Percentiles rank a stretch among this genome's conserved stretches.
Conservation (phyloP, 2,888 invertebrate genomes). For the Leptura quadrifasciata region DNA sequence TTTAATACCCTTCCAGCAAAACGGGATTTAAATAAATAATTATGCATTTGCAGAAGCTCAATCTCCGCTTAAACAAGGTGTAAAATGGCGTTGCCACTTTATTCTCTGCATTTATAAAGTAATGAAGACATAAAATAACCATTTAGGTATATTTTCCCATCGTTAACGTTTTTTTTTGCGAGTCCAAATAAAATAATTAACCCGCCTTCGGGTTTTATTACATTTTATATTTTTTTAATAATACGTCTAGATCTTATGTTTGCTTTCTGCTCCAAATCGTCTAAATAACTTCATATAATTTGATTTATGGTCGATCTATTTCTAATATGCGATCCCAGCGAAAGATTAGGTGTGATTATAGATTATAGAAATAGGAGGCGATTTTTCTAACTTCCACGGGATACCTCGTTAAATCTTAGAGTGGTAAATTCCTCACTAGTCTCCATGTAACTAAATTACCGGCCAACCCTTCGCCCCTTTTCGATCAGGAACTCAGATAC, state of each 20-base stretch:
- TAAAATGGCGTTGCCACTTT: constrained; percentile 12
- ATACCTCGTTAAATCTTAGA: constrained; percentile 47
- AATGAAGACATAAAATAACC: constrained; percentile 26
- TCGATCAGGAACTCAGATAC: constrained; percentile 51
- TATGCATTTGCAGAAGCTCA: constrained; percentile 18
- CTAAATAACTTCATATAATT: constrained; percentile 51
- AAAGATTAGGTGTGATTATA: constrained; percentile 49
- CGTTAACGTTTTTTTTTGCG: constrained; percentile 27
- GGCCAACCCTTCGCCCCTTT: constrained; percentile 49
- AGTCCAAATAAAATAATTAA: constrained; percentile 22
- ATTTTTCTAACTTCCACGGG: constrained; percentile 28
- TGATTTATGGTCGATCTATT: constrained; percentile 53
- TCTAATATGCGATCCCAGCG: constrained; percentile 50
- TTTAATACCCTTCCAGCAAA: constrained; percentile 4
- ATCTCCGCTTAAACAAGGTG: constrained; percentile 18
- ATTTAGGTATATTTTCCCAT: constrained; percentile 29
- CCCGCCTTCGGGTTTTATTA: constrained; percentile 29
- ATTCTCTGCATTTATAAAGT: constrained; percentile 18
- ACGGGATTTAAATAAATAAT: constrained; percentile 13
- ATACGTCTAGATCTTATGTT: constrained; percentile 43
- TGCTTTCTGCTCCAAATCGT: constrained; percentile 42
- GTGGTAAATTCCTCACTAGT: constrained; percentile 51
- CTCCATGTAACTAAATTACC: constrained; percentile 50
- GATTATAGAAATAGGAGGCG: constrained; percentile 46
- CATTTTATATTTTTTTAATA: constrained; percentile 48